A percentile compares a stretch with the other conserved stretches of the same genome.
Evolutionary conservation across 2,797 vertebrate species (phyloP).

Genomic region (Mormyrus proboscirostris): DNA sequence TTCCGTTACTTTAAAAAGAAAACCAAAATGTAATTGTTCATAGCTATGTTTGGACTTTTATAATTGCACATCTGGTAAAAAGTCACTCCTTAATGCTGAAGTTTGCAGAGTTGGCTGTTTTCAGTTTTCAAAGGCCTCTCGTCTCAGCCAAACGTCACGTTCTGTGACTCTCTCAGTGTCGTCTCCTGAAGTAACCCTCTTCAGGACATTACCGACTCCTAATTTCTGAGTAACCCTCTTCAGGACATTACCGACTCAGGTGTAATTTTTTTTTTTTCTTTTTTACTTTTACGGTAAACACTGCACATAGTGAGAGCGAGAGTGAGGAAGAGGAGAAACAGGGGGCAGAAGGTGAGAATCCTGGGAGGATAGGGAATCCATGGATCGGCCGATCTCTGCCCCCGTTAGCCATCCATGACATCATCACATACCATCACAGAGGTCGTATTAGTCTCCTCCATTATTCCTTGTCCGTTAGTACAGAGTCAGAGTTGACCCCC

Average conservation of each 20-base stretch:
- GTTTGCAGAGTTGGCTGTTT: not conserved
- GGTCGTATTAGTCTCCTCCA: not conserved
- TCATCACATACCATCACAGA: not conserved
- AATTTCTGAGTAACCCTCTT: not conserved
- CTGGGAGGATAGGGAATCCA: not conserved
- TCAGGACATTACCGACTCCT: not conserved
- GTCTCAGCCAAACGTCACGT: not conserved
- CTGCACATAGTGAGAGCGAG: not conserved
- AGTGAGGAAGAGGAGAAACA: not conserved
- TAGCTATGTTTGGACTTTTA: not conserved
- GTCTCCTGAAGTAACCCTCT: not conserved
- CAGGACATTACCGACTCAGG: not conserved
- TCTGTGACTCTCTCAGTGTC: not conserved
- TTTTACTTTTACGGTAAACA: not conserved
- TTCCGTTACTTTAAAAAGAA: not conserved
- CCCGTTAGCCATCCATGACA: not conserved
- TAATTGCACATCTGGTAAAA: not conserved
- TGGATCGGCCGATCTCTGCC: not conserved
- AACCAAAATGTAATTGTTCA: not conserved
- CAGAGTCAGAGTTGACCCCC: not conserved
- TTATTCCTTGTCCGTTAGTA: not conserved
- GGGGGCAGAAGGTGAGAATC: not conserved
- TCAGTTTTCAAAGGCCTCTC: not conserved
- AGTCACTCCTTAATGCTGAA: not conserved
- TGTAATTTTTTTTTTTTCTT: not conserved